phyloP scores from a whole-genome alignment of 2,113 vertebrate species.

The Cheirogaleus medius region DNA sequence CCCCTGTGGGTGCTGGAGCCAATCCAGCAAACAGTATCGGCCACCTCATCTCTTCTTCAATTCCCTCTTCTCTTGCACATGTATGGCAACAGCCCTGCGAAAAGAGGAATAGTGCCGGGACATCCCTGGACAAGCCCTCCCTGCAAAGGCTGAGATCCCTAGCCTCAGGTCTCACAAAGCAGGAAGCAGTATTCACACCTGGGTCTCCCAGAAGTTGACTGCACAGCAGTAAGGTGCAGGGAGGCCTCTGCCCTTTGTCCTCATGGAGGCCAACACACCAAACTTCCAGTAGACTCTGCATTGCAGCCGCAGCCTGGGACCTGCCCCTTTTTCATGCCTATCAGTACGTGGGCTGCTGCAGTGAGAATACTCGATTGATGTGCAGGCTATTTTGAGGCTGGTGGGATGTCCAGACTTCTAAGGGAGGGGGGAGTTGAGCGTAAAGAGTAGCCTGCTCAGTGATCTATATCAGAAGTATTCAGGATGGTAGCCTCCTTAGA shows the following conservation, averaged over 20 bases:
- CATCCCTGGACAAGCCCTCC: not conserved
- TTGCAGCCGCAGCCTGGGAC: not conserved
- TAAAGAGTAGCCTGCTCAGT: not conserved
- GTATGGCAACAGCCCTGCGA: too few species aligned
- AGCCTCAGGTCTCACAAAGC: not conserved
- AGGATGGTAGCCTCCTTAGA: not conserved
- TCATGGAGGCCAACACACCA: not conserved
- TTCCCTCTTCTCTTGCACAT: not conserved
- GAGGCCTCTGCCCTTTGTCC: not conserved
- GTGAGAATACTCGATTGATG: not conserved
- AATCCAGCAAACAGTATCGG: not conserved
- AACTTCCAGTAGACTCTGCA: not conserved
- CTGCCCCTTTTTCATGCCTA: not conserved
- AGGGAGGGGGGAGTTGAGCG: not conserved
- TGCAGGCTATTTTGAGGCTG: not conserved
- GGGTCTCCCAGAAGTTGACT: not conserved
- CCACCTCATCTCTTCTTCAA: not conserved
- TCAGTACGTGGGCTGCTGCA: not conserved
- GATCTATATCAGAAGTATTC: not conserved
- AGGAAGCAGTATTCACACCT: not conserved
- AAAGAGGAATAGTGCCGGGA: not conserved
- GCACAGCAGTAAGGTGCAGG: not conserved
- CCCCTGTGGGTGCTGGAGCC: not conserved
- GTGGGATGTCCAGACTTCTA: not conserved
- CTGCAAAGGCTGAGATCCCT: not conserved